Evolutionary conservation across 2,113 vertebrate species (phyloP), one percentile per base, ranked within the genome.

Genomic region (Percopsis transmontana): DNA sequence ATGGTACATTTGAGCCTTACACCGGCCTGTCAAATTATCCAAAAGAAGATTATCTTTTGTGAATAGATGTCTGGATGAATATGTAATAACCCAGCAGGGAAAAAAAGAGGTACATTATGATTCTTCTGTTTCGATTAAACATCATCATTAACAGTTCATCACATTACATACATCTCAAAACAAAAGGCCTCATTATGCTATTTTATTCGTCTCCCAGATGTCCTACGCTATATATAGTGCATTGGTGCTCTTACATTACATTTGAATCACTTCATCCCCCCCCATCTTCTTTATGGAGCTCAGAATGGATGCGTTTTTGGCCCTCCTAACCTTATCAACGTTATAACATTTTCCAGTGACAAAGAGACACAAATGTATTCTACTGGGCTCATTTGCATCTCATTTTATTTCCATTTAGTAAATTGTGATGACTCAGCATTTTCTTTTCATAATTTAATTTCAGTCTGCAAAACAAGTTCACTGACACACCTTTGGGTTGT

Each of bases 381-480:
- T 27, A 71, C 71, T 77, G 79, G 67, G 77, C 78, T 81, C 73
- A 90, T 90, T 87, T 87, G 85, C 87, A 90, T 90, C 77, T 88
- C 70, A 89, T 87, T 89, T 79, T 57, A 64, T 71, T 78, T 62
- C 62, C 61, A 81, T 88, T 88, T 68, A 87, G 74, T 72, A 72
- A 79, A 85, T 76, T 83, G 69, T 77, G 77, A 88, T 82, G 84
- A 89, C 68, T 83, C 74, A 74, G 64, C 85, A 72, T 74, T 79
- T 88, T 72, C 66, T 77, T 78, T 76, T 74, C 50, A 79, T 84
- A 84, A 89, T 83, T 89, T 73, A 85, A 87, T 89, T 87, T 77
- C 56, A 72, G 60, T 76, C 72, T 65, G 66, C 52, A 18, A 79
- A 71, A 79, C 73, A 74, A 53, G 71, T 72, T 48, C 56, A 70